A percentile compares a stretch with the other conserved stretches of the same genome.
phyloP scores from a whole-genome alignment of 2,113 vertebrate genomes.

The Heptranchias perlo region DNA sequence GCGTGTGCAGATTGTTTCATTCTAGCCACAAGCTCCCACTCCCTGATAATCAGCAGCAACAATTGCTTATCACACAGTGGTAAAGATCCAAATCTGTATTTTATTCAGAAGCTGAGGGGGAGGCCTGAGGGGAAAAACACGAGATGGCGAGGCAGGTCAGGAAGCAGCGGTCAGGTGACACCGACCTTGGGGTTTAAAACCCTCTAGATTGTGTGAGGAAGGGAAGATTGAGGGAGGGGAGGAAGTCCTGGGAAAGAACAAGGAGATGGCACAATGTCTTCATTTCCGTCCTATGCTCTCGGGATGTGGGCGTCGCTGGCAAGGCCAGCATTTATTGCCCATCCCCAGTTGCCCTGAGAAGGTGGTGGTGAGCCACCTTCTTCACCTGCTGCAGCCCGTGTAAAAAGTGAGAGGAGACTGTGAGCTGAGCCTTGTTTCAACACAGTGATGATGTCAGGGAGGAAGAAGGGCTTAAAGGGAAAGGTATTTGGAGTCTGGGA shows the following conservation, averaged over 20 bases:
- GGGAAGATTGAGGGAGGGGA: neutral
- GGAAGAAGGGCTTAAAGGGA: neutral
- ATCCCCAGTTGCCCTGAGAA: too few relatives aligned
- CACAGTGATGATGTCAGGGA: neutral
- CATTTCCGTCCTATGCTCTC: too few relatives aligned
- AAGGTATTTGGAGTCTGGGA: too few relatives aligned
- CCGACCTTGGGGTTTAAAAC: neutral
- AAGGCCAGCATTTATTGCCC: too few relatives aligned
- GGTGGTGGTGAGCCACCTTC: too few relatives aligned
- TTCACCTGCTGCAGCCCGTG: too few relatives aligned
- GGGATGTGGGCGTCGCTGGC: neutral
- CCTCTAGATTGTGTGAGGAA: neutral
- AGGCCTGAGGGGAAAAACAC: too few relatives aligned
- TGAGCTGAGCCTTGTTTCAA: neutral
- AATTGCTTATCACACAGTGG: neutral
- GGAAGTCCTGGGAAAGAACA: neutral
- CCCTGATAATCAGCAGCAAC: neutral
- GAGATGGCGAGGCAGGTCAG: neutral
- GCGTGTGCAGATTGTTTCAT: neutral
- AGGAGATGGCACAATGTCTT: neutral
- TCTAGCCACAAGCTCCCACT: neutral
- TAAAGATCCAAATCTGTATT: neutral
- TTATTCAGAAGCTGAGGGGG: too few relatives aligned
- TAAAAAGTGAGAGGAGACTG: neutral
- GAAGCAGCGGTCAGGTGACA: neutral